Evolutionary conservation across 2,113 vertebrate genomes (phyloP).

Genomic region (Fulica atra): DNA sequence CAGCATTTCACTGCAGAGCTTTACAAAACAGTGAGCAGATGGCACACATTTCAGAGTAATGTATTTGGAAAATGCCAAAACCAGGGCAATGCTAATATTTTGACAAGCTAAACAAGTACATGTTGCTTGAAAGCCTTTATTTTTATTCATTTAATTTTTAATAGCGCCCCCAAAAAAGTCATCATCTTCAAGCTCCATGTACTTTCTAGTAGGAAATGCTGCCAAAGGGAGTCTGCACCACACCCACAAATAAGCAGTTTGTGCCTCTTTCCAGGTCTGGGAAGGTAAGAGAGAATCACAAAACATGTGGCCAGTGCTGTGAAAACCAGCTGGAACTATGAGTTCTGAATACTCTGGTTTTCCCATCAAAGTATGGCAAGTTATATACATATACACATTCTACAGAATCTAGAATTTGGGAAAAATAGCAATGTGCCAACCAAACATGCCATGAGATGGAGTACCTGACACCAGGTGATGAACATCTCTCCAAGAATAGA

Average conservation of each 20-base stretch:
- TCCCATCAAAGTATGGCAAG: background rate
- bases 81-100: background rate
- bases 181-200: background rate
- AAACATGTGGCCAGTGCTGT: background rate
- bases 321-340: background rate
- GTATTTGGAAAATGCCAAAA: background rate
- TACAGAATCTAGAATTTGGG: background rate
- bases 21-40: background rate
- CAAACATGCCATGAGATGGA: background rate
- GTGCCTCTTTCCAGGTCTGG: background rate
- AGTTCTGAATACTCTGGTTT: background rate
- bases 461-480: background rate
- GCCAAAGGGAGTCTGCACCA: background rate
- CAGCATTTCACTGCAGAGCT: background rate
- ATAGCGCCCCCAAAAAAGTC: background rate
- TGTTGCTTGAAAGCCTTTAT: background rate
- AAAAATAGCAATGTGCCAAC: background rate
- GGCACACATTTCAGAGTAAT: background rate
- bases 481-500: background rate
- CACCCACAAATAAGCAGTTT: background rate
- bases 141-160: background rate
- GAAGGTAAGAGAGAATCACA: background rate
- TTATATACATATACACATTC: background rate
- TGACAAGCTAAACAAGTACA: background rate
- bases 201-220: background rate